Conservation (phyloP, 2,888 invertebrate genomes). For the Eudasyphora cyanicolor region DNA sequence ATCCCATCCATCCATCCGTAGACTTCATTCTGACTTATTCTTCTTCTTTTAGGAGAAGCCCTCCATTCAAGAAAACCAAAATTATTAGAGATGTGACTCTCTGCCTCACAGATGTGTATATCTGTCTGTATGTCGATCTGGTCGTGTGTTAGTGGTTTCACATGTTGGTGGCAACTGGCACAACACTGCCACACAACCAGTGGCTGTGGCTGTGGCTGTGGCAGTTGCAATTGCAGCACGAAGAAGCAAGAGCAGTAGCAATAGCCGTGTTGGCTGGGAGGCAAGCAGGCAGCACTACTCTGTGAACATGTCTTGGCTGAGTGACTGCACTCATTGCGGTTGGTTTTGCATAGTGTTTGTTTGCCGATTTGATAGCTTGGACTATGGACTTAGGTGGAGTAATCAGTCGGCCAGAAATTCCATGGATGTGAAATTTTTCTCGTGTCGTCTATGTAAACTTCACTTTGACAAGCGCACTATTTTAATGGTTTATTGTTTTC, state of each 20-base stretch:
- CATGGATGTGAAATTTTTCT: too few species aligned
- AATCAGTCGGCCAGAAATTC: background rate
- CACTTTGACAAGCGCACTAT: too few species aligned
- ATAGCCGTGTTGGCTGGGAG: too few species aligned
- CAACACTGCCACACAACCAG: constrained; percentile 29
- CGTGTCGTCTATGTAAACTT: too few species aligned
- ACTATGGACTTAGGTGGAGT: background rate
- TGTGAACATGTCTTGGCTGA: constrained; percentile 62
- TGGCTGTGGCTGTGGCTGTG: background rate
- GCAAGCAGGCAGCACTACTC: constrained; percentile 25
- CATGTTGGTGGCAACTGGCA: constrained; percentile 8
- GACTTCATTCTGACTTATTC: background rate
- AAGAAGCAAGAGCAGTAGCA: constrained; percentile 24
- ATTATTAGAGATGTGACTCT: constrained; percentile 16
- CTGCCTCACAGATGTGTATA: background rate
- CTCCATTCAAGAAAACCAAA: constrained; percentile 58
- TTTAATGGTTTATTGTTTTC: too few species aligned
- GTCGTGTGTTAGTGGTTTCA: background rate
- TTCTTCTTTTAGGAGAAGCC: constrained; percentile 40
- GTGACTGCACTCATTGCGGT: constrained; percentile 65
- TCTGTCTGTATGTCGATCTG: background rate
- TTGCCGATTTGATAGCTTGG: constrained; percentile 22
- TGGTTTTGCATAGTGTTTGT: constrained; percentile 29
- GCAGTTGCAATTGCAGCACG: background rate
- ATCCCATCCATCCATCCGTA: constrained; percentile 26